Percentiles rank a stretch among this genome's conserved stretches.
Conservation (phyloP, 1,140 invertebrate genomes). For the Anoplolepis gracilipes region DNA sequence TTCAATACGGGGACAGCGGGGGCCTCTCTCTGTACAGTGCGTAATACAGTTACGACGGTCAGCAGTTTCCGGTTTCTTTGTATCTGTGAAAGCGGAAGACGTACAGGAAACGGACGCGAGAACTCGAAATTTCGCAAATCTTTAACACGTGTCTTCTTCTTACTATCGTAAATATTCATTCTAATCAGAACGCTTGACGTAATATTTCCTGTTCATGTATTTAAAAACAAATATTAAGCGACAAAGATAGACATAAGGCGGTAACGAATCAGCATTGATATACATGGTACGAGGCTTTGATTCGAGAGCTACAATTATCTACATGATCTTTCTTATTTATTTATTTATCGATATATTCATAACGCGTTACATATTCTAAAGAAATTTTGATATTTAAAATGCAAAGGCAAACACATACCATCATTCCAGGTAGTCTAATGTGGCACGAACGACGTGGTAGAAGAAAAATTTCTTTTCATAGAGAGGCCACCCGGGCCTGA, state of each 20-base stretch:
- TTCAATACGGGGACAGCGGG: slow-evolving; percentile 67
- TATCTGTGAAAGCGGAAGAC: slow-evolving; percentile 26
- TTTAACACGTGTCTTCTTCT: neutral
- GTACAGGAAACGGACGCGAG: slow-evolving; percentile 27
- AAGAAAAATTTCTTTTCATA: slow-evolving; percentile 74
- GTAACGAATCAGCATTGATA: too few relatives aligned
- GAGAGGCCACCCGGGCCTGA: slow-evolving; percentile 76
- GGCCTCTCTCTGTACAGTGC: slow-evolving; percentile 22
- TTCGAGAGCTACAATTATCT: too few relatives aligned
- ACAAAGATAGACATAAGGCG: too few relatives aligned
- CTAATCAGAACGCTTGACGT: neutral
- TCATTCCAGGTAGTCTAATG: slow-evolving; percentile 82
- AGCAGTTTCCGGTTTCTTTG: slow-evolving; percentile 71
- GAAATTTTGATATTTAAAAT: neutral
- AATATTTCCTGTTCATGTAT: neutral
- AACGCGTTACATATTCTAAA: neutral
- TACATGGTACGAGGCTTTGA: too few relatives aligned
- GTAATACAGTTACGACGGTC: slow-evolving; percentile 70
- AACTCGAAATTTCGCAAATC: neutral
- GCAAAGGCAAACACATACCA: slow-evolving; percentile 78
- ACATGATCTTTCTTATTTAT: too few relatives aligned
- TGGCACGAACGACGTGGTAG: slow-evolving; percentile 71
- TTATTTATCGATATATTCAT: too few relatives aligned
- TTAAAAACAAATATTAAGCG: too few relatives aligned
- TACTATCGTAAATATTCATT: neutral